Evolutionary conservation across 2,797 vertebrate species (phyloP).

Genomic region (Diplodus sargus): DNA sequence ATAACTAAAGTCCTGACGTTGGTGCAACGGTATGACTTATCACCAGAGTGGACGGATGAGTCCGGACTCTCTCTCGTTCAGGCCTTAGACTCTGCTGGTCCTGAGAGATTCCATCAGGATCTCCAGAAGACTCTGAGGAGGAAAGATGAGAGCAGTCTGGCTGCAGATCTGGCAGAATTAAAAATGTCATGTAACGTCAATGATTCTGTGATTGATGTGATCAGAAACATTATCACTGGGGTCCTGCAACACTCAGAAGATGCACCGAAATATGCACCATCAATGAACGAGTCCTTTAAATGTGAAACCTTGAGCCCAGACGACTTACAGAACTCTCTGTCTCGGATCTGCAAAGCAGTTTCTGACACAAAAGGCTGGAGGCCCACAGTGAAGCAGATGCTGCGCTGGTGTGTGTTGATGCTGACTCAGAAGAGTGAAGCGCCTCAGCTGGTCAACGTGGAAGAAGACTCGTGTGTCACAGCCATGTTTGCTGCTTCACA

Average conservation of each 20-base stretch:
- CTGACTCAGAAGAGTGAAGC: background rate
- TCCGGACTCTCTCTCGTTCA: background rate
- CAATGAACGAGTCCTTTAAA: background rate
- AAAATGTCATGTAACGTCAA: background rate
- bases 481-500: conserved; percentile 44
- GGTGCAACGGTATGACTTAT: background rate
- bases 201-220: background rate
- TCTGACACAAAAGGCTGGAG: conserved; percentile 13
- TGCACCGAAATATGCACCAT: background rate
- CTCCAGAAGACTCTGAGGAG: conserved; percentile 17
- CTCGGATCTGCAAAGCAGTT: conserved; percentile 43
- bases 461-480: conserved; percentile 29
- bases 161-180: background rate
- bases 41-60: conserved; percentile 2
- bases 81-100: background rate
- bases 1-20: background rate
- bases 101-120: background rate
- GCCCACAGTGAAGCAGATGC: conserved; percentile 36
- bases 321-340: background rate
- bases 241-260: background rate
- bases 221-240: background rate
- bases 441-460: background rate
- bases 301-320: fast-evolving
- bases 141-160: background rate
- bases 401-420: conserved; percentile 35